Evolutionary conservation across 2,888 invertebrate species (phyloP).

Genomic region (Aphidius colemani): DNA sequence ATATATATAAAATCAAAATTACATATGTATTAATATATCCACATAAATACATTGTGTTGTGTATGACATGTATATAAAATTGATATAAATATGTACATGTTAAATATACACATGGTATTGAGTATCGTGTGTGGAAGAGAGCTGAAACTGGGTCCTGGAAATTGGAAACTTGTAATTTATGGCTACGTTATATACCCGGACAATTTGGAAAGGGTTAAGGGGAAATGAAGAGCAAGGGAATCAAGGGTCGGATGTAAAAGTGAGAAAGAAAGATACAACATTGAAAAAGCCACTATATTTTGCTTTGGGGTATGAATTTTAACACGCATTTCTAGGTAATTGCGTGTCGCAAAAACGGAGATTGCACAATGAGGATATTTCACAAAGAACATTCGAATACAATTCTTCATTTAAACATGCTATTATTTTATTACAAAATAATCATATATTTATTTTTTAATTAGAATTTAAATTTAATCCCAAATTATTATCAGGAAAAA

Average conservation of each 20-base stretch:
- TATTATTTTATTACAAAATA: too few species aligned
- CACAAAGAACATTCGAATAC: too few species aligned
- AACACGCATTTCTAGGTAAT: constrained; percentile 13
- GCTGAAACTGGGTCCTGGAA: constrained; percentile 40
- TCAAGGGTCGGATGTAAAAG: neutral
- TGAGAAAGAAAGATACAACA: too few species aligned
- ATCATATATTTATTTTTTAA: too few species aligned
- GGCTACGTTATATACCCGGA: constrained; percentile 25
- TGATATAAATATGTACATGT: constrained; percentile 3
- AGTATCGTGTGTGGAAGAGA: neutral
- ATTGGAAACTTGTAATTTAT: constrained; percentile 55
- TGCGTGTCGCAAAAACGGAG: constrained; percentile 19
- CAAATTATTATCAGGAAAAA: too few species aligned
- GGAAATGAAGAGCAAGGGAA: neutral
- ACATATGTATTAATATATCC: too few species aligned
- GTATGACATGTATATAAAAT: constrained; percentile 25
- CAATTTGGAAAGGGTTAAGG: neutral
- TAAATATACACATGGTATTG: too few species aligned
- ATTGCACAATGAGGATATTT: constrained; percentile 2
- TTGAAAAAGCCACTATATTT: neutral
- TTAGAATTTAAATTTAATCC: too few species aligned
- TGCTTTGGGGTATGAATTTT: constrained; percentile 3
- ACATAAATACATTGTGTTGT: too few species aligned
- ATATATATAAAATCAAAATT: too few species aligned
- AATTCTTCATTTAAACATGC: too few species aligned